Conservation (phyloP, 2,113 vertebrate species). For the Festucalex cinctus region DNA sequence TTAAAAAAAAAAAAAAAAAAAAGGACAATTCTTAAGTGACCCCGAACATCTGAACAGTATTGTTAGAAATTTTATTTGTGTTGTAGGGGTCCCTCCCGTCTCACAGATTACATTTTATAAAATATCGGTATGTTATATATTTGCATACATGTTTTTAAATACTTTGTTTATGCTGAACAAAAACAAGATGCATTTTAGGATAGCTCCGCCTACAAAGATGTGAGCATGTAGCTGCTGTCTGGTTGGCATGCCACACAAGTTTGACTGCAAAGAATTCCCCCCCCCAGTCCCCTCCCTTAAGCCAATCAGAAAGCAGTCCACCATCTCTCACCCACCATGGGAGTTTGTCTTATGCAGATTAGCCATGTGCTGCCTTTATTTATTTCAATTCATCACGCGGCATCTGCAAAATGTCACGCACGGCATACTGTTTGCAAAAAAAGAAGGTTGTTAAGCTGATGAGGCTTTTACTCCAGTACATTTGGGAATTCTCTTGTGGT, state of each 20-base stretch:
- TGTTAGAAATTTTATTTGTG: not conserved
- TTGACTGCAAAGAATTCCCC: slow-evolving; percentile 66
- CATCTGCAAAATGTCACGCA: slow-evolving; percentile 68
- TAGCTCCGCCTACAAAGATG: not conserved
- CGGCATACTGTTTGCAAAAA: slow-evolving; percentile 27
- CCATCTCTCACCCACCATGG: slow-evolving; percentile 84
- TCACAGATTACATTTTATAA: not conserved
- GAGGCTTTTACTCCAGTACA: not conserved
- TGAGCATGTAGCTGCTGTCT: slow-evolving; percentile 30
- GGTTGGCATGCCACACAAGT: slow-evolving; percentile 55
- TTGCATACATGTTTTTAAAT: not conserved
- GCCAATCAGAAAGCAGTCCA: slow-evolving; percentile 82
- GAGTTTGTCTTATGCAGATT: slow-evolving; percentile 94
- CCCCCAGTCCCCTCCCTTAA: slow-evolving; percentile 66
- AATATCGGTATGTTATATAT: not conserved
- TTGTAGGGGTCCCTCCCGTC: not conserved
- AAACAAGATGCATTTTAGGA: not conserved
- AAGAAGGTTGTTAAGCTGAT: slow-evolving; percentile 6
- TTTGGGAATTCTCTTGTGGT: slow-evolving; percentile 13
- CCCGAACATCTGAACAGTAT: not conserved
- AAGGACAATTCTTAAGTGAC: not conserved
- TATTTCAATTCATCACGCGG: slow-evolving; percentile 78
- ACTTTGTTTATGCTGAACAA: not conserved
- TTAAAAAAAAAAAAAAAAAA: too few species aligned
- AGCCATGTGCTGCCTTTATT: slow-evolving; percentile 95